Evolutionary conservation across 2,888 invertebrate genomes (phyloP), one percentile per base, ranked within the genome.

Genomic region (Plutella xylostella): DNA sequence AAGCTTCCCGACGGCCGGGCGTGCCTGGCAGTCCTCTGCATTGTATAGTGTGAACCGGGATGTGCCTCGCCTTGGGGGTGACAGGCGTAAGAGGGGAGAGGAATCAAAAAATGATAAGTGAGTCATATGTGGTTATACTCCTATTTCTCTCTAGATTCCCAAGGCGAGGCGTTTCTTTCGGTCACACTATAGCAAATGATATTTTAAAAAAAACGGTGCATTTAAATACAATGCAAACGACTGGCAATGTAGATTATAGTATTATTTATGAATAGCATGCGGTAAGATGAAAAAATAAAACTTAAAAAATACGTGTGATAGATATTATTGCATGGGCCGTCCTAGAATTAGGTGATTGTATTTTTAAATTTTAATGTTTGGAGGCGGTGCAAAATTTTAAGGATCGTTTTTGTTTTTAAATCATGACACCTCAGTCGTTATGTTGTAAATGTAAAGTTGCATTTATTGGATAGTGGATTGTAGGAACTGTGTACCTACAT

Each of bases 241-340:
- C 33, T 15, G 25, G 31, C 31, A 53, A 52, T 25, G 17, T 25
- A 55, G 69, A 72, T 72, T 65, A 71, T 78, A 76, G 72, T 65
- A 65, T 74, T 74, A 79, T 79, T 80, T 79, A 80, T 78, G 17
- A 40, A 18, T 77, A 79, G 82, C 80, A 80, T 78, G 79, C 74
- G 62, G 55, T 75, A 72, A 61, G 57, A 49, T 59, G 65, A 55
- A 60, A 59, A 56, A 60, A 53, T 50, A 48, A 54, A 51, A 51
- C 52, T 49, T 46, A 43, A 64, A 68, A 65, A 35, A 25, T 31
- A 35, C 21, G 39, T 44, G 34, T 46, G 47, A 46, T 48, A 42
- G 9, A 17, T 18, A 34, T 31, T 42, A 41, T 35, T 45, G 43
- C 43, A 45, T 46, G 45, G 20, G 45, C 41, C 42, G 21, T 39